Conservation (phyloP, 2,113 vertebrate genomes). For the Hystrix brachyura region DNA sequence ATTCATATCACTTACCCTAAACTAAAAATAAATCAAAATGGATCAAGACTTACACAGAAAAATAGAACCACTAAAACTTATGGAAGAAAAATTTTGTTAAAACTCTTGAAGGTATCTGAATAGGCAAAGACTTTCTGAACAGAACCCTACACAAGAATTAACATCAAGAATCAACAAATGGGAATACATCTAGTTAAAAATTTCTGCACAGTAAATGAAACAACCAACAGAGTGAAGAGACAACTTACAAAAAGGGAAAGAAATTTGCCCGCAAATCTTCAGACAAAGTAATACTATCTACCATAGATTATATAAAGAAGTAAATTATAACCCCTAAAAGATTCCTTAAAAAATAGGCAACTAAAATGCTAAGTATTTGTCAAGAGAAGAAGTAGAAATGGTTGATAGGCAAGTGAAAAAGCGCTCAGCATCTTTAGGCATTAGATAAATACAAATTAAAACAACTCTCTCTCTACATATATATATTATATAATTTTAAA, state of each 20-base stretch:
- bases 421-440: background rate
- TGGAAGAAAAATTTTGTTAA: background rate
- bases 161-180: background rate
- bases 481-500: background rate
- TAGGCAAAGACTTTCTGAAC: background rate
- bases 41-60: background rate
- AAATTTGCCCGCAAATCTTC: background rate
- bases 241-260: background rate
- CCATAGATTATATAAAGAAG: background rate
- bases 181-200: background rate
- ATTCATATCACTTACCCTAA: background rate
- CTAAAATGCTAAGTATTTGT: background rate
- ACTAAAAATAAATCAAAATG: background rate
- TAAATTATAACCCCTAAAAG: background rate
- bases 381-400: background rate
- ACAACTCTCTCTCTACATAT: background rate
- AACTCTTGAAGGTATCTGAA: background rate
- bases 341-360: background rate
- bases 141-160: background rate
- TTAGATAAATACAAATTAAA: background rate
- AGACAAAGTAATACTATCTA: background rate
- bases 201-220: background rate
- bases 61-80: background rate
- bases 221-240: background rate
- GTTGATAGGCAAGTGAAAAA: background rate